These are phyloP conservation scores for Tridacna crocea DNA, from an alignment of 2,888 invertebrate species.

Conservation along the genomic window DNA sequence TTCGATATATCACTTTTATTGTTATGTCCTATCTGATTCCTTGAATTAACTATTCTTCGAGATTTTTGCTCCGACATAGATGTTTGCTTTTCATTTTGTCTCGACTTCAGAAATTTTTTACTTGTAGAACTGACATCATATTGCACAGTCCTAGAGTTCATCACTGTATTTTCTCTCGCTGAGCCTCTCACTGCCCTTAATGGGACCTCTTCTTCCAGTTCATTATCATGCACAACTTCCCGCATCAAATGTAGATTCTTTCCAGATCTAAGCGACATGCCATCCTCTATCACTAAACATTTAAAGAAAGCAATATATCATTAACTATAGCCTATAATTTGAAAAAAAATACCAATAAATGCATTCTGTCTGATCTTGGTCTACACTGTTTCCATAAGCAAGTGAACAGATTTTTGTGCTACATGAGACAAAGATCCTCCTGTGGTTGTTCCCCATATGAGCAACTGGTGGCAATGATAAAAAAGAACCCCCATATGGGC, in stretches of 20 bases:
- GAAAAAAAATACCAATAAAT: too few species aligned
- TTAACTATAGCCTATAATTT: too few species aligned
- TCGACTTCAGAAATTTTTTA: conserved; percentile 7
- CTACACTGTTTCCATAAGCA: too few species aligned
- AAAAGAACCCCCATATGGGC: too few species aligned
- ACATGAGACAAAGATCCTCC: too few species aligned
- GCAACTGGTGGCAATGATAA: too few species aligned
- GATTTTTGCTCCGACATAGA: conserved; percentile 27
- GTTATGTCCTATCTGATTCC: conserved; percentile 31
- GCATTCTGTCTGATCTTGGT: too few species aligned
- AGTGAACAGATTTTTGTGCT: too few species aligned
- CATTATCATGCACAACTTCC: conserved; percentile 56
- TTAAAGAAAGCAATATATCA: neutral
- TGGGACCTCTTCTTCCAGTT: conserved; percentile 35
- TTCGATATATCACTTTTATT: conserved; percentile 7
- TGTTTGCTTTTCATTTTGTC: conserved; percentile 7
- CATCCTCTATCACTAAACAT: conserved; percentile 67
- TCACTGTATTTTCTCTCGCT: neutral
- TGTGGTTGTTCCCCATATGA: too few species aligned
- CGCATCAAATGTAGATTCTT: conserved; percentile 60
- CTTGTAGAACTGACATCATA: conserved; percentile 2
- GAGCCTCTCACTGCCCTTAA: neutral
- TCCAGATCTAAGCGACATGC: conserved; percentile 71
- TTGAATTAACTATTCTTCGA: conserved; percentile 35
- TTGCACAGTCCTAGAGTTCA: neutral